These are phyloP conservation scores for Molossus alvarezi DNA, from an alignment of 2,797 vertebrate genomes.

Conservation along the genomic window DNA sequence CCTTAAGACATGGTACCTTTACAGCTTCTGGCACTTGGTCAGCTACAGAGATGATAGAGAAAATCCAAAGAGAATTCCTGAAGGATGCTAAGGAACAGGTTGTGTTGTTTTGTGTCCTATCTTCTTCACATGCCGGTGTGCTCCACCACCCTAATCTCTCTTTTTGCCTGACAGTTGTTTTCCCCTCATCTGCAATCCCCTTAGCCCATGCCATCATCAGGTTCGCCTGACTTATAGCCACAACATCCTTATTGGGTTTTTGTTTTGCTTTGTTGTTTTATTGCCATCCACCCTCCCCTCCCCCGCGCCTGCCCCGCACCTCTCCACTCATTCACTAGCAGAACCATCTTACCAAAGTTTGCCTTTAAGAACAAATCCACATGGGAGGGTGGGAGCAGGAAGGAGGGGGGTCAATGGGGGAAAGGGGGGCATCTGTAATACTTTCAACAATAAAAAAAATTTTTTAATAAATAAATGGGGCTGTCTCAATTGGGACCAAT, in stretches of 20 bases:
- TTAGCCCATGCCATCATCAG: background rate
- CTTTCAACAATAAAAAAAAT: too few species aligned
- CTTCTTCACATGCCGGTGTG: background rate
- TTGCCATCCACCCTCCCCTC: background rate
- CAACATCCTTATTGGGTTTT: background rate
- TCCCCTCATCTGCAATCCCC: background rate
- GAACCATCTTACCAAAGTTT: background rate
- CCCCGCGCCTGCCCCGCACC: accelerated
- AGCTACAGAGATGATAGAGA: background rate
- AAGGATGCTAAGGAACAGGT: background rate
- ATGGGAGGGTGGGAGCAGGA: background rate
- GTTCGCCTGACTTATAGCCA: background rate
- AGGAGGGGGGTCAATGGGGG: too few species aligned
- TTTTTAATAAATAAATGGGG: too few species aligned
- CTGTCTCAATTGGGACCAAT: too few species aligned
- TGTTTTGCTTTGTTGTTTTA: background rate
- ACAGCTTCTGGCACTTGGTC: background rate
- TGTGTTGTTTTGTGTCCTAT: background rate
- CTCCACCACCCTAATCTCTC: background rate
- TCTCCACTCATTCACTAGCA: background rate
- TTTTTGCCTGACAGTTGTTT: background rate
- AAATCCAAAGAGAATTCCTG: background rate
- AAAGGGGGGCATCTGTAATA: too few species aligned
- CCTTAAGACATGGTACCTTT: background rate
- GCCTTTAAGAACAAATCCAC: background rate